Evolutionary conservation across 2,888 invertebrate genomes (phyloP), one percentile per base, ranked within the genome.

Genomic region (Drosophila sordidula): DNA sequence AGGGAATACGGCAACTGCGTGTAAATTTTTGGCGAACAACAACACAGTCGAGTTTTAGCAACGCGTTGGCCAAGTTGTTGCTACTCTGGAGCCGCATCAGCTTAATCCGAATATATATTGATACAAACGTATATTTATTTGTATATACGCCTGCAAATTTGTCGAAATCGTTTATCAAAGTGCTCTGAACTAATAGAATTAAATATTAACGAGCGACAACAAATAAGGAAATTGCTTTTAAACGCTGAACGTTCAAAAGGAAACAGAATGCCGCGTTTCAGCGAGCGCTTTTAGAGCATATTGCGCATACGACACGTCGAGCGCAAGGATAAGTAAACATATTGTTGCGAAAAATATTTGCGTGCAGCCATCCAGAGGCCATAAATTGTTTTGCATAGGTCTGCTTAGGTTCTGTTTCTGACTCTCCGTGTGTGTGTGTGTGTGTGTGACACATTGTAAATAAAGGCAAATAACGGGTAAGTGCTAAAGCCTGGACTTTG

Each of bases 1-100:
- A 58, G 71, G 44, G 45, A 65, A 65, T 54, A 46, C 59, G 75
- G 67, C 66, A 75, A 74, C 82, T 75, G 78, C 69, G 71, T 85
- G 76, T 72, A 70, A 25, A 55, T 67, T 74, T 87, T 85, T 69
- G 86, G 86, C 62, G 76, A 76, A 70, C 58, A 79, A 73, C 68
- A 79, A 85, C 72, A 79, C 89, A 85, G 85, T 85, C 86, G 89
- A 89, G 88, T 85, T 85, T 71, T 58, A 88, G 86, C 89, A 69
- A 73, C 88, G 88, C 75, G 75, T 68, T 71, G 71, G 66, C 52
- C 51, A 81, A 87, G 85, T 85, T 82, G 72, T 72, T 61, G 44
- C 67, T 52, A 73, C 87, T 75, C 54, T 50, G 45, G 26, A 75
- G 47, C 32, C 55, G 39, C 64, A 70, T 50, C 57, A 36, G 22